These are phyloP conservation scores for Hypsibius dujardini DNA, from an alignment of 1,140 invertebrate genomes.

Conservation along the genomic window DNA sequence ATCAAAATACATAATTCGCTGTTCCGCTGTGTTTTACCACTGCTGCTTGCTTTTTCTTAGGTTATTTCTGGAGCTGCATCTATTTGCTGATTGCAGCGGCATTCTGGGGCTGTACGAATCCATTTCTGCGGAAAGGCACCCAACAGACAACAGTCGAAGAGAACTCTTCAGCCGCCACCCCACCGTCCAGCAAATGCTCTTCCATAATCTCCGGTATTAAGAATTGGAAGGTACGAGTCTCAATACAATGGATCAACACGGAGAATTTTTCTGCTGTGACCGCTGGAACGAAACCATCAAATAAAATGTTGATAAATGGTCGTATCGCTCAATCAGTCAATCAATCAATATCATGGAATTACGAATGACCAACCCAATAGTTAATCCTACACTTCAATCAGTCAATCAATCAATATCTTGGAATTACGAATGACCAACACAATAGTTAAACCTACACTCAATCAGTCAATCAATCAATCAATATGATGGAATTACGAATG, in stretches of 20 bases:
- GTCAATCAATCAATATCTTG: too few relatives aligned
- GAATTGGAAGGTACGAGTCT: background rate
- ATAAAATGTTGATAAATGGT: too few relatives aligned
- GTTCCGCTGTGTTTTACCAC: too few relatives aligned
- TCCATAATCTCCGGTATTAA: background rate
- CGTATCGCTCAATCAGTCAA: too few relatives aligned
- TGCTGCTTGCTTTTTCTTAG: background rate
- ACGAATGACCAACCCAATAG: too few relatives aligned
- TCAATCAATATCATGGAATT: too few relatives aligned
- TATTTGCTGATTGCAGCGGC: background rate
- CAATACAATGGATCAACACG: background rate
- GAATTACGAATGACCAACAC: too few relatives aligned
- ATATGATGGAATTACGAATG: too few relatives aligned
- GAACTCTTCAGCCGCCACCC: background rate
- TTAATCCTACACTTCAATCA: too few relatives aligned
- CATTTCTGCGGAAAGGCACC: background rate
- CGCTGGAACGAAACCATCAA: background rate
- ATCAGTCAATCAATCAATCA: too few relatives aligned
- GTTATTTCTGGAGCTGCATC: background rate
- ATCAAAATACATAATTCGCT: too few relatives aligned
- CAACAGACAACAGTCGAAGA: background rate
- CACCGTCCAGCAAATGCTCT: background rate
- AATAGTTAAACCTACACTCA: too few relatives aligned
- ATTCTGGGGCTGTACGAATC: background rate
- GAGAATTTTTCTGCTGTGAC: background rate